Conservation (phyloP, 2,797 vertebrate genomes). For the Tenualosa thibaudeaui region DNA sequence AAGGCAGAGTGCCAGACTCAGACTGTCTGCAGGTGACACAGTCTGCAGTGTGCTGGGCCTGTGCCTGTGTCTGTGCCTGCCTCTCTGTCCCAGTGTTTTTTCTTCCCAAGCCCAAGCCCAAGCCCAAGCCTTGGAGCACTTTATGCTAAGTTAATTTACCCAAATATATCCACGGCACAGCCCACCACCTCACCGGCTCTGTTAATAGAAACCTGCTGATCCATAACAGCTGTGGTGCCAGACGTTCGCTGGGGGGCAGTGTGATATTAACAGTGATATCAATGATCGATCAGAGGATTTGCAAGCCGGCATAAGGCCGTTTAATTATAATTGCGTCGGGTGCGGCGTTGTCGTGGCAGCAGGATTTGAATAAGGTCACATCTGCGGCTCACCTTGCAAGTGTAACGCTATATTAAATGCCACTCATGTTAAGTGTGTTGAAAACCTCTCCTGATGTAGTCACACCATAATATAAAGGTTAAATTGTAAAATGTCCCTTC, state of each 20-base stretch:
- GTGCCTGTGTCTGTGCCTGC: background rate
- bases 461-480: constrained; percentile 83
- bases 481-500: constrained; percentile 95
- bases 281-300: constrained; percentile 96
- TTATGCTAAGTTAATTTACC: constrained; percentile 86
- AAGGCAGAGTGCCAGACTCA: background rate
- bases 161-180: constrained; percentile 78
- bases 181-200: constrained; percentile 82
- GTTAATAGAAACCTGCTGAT: constrained; percentile 99
- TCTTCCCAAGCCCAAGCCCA: background rate
- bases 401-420: constrained; percentile 98
- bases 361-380: constrained; percentile 99
- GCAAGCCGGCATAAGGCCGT: constrained; percentile 93
- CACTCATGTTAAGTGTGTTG: constrained; percentile 91
- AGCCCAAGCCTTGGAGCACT: constrained; percentile 72
- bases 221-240: constrained; percentile 82
- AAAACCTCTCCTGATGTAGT: constrained; percentile 80
- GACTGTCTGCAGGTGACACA: background rate
- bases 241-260: constrained; percentile 90
- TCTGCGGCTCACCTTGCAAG: constrained; percentile 86
- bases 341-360: constrained; percentile 74
- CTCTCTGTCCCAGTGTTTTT: constrained; percentile 34
- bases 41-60: background rate
- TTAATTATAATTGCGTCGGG: constrained; percentile 93
- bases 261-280: constrained; percentile 86